Evolutionary conservation across 2,888 invertebrate genomes (phyloP), one percentile per base, ranked within the genome.

Genomic region (Meandrusa payeni): DNA sequence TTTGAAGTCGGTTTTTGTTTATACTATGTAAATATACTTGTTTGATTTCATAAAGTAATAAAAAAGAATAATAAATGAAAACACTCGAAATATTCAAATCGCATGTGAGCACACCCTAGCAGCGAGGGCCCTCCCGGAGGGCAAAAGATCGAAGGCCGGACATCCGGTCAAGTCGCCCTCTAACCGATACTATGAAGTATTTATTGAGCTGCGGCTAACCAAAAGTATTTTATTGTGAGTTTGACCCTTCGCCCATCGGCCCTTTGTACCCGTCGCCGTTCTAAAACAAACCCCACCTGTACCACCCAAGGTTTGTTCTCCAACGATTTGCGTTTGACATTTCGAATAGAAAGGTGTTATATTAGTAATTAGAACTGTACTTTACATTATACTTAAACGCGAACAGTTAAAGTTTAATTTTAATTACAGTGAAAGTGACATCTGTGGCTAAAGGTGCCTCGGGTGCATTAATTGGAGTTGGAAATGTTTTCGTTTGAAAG

Each of bases 201-300:
- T 87, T 87, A 87, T 87, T 78, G 83, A 83, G 79, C 77, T 82
- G 87, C 68, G 87, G 87, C 68, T 75, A 63, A 82, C 86, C 87
- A 59, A 76, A 83, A 73, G 76, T 82, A 85, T 83, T 86, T 79
- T 76, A 85, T 83, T 82, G 81, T 85, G 64, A 76, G 67, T 69
- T 76, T 69, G 67, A 75, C 76, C 82, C 78, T 80, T 85, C 57
- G 29, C 56, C 41, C 27, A 45, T 36, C 47, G 46, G 40, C 67
- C 61, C 59, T 61, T 64, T 63, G 53, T 57, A 51, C 59, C 57
- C 54, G 9, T 26, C 2, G 41, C 15, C 48, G 55, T 28, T 40
- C 40, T 11, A 66, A 48, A 54, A 37, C 51, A 17, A 41, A 58
- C 66, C 43, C 34, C 71, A 53, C 54, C 5, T 6, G 3, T 11